Evolutionary conservation across 2,113 vertebrate species (phyloP), one percentile per base, ranked within the genome.

Genomic region (Lampris incognitus): DNA sequence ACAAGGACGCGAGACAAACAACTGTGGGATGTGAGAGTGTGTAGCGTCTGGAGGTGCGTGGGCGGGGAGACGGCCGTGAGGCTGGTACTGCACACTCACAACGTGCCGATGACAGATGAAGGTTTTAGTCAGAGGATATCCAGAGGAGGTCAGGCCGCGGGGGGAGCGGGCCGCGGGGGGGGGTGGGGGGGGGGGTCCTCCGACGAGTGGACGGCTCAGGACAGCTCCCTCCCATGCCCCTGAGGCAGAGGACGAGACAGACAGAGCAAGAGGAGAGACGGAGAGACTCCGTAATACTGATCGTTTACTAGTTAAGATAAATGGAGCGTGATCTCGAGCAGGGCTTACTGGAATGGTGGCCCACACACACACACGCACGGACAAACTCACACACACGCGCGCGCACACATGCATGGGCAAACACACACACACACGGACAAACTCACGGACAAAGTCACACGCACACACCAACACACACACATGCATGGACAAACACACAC

Each of bases 221-320:
- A 64, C 0, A 44, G 57, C 66, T 85, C 73, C 62, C 65, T 72
- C 66, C 64, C 79, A 71, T 81, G 40, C 1, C 75, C 87, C 87
- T 72, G 54, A 58, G 86, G 86, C 59, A 54, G 63, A 72, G 51
- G 85, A 64, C 44, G 66, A 88, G 69, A 87, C 69, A 66, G 78
- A 80, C 51, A 38, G 37, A 66, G 65, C 69, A 58, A 46, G 61
- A 69, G 64, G 9, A 62, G 82, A 92, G 90, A 91, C 89, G 48
- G 79, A 55, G 75, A 81, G 89, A 82, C 85, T 92, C 86, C 81
- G 59, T 70, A 8, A 6, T 64, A 59, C 74, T 89, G 90, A 89
- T 90, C n/a, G 5, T 36, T 75, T 57, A 39, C 69, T 9, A 89
- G 83, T 91, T 81, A 83, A 92, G 91, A 92, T 87, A 76, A 81